A percentile compares a stretch with the other conserved stretches of the same genome.
These are phyloP conservation scores for Gryllus bimaculatus DNA, from an alignment of 1,140 invertebrate species.

Conservation along the genomic window DNA sequence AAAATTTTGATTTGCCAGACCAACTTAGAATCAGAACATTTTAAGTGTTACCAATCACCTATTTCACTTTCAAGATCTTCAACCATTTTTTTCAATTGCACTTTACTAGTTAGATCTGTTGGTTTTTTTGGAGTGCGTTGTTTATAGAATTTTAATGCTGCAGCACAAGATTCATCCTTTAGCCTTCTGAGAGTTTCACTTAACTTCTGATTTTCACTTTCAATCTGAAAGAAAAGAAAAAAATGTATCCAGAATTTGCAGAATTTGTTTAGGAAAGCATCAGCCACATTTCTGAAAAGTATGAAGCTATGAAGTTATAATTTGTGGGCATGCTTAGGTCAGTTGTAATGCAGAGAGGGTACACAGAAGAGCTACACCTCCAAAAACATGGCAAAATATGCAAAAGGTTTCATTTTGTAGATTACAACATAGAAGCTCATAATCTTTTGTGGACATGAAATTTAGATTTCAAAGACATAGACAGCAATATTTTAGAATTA, in stretches of 20 bases:
- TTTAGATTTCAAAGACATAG: no score
- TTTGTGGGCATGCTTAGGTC: no score
- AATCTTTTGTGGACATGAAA: no score
- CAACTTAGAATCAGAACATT: neutral
- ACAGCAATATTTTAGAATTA: no score
- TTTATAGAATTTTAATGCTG: slow-evolving; percentile 41
- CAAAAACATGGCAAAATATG: no score
- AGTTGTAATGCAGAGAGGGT: no score
- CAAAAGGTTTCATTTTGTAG: no score
- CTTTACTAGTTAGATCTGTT: slow-evolving; percentile 56
- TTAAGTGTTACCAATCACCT: slow-evolving; percentile 35
- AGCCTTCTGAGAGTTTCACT: slow-evolving; percentile 49
- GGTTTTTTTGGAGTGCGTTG: slow-evolving; percentile 55
- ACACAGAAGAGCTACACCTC: no score
- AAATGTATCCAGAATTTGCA: neutral
- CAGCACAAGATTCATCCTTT: slow-evolving; percentile 47
- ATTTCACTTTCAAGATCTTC: slow-evolving; percentile 71
- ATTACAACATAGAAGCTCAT: no score
- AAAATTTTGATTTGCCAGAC: no score
- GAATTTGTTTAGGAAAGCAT: neutral
- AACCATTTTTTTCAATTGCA: slow-evolving; percentile 65
- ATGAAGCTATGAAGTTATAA: no score
- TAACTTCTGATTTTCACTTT: slow-evolving; percentile 48
- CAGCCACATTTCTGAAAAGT: no score
- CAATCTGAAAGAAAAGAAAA: slow-evolving; percentile 34